Conservation (phyloP, 2,797 vertebrate species). For the Megaceryle alcyon region DNA sequence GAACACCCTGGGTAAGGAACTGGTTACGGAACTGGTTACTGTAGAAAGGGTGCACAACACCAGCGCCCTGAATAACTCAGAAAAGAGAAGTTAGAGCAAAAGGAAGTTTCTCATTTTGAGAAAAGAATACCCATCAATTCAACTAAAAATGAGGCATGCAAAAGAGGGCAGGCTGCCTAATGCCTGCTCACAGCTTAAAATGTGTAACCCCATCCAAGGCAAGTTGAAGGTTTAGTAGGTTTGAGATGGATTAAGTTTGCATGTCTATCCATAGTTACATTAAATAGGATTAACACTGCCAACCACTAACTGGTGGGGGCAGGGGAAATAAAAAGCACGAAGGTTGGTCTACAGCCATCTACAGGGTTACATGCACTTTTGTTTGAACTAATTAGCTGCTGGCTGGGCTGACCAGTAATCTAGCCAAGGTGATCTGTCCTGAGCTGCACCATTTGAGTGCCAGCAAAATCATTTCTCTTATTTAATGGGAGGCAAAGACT, state of each 20-base stretch:
- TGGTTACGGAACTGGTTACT: neutral
- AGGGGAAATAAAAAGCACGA: neutral
- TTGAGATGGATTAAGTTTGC: constrained; percentile 15
- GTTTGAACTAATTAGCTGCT: neutral
- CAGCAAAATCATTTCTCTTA: neutral
- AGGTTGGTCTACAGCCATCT: neutral
- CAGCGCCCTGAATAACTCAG: neutral
- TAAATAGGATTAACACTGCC: constrained; percentile 30
- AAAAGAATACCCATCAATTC: neutral
- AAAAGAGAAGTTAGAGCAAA: neutral
- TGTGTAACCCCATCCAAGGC: neutral
- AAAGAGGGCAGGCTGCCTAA: neutral
- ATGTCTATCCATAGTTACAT: neutral
- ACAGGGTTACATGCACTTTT: neutral
- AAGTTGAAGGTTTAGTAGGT: neutral
- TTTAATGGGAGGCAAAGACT: constrained; percentile 1
- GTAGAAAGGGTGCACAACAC: neutral
- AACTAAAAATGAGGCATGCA: neutral
- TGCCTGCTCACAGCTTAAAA: neutral
- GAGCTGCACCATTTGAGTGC: neutral
- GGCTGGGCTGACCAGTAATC: neutral
- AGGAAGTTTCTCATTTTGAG: neutral
- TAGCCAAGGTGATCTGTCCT: constrained; percentile 1
- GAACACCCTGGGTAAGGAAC: fast-evolving
- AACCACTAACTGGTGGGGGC: neutral